Evolutionary conservation across 1,140 invertebrate species (phyloP), one percentile per base, ranked within the genome.

Genomic region (Druon quercuslanigerum): DNA sequence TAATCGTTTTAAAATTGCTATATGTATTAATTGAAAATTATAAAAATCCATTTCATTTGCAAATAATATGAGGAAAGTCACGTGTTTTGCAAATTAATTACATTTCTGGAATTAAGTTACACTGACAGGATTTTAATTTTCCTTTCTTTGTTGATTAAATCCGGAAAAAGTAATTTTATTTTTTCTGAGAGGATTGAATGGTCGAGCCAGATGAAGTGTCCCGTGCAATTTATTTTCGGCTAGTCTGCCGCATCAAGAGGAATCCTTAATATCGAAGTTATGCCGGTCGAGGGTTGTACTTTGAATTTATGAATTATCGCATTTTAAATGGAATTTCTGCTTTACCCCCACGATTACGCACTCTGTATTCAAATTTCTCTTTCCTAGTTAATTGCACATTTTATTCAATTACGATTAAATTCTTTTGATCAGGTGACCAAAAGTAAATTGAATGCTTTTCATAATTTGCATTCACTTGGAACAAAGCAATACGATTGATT

Each of bases 221-320:
- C 25, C 20, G 46, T 66, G 40, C 40, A 46, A 40, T 46, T 40
- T 66, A 66, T 40, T 46, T 66, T 17, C 14, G 60, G 25, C 33
- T 66, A 6, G 13, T 5, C 60, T 40, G 25, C 13, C 56, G 60
- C 25, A n/a, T 66, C 16, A 71, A 77, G 76, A 81, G 85, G 85
- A 86, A 86, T 86, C 81, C 83, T 84, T 83, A 86, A 86, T 85
- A 84, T 81, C 78, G 19, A 79, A 86, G 82, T 54, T 86, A 86
- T 86, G 85, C 79, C 72, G 33, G n/a, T 40, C 13, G 12, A 46
- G 33, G 60, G 60, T 25, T 60, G 60, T 14, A 46, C 20, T 66
- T 40, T 40, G 60, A 33, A 66, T 66, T 66, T 66, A 66, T 66
- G 60, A 66, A 66, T 66, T 66, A 40, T 66, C 60, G 25, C 25